These are phyloP conservation scores for Serripes groenlandicus DNA, from an alignment of 2,888 invertebrate genomes.

Conservation along the genomic window DNA sequence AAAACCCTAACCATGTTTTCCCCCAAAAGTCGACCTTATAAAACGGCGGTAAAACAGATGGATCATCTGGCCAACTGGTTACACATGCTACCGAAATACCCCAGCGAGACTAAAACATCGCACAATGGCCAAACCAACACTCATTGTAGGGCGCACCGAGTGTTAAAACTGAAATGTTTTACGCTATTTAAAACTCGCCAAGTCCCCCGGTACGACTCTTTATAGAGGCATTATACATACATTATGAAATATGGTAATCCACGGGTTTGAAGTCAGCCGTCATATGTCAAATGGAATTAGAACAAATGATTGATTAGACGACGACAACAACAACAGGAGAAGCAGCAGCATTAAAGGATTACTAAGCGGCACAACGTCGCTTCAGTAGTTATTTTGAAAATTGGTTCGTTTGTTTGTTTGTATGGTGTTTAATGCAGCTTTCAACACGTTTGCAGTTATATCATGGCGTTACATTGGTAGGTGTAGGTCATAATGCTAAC, in stretches of 20 bases:
- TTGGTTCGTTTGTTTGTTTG: not conserved
- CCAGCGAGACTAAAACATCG: not conserved
- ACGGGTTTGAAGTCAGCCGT: not conserved
- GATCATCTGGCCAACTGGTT: too few species aligned
- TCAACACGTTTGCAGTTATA: not conserved
- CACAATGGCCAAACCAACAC: not conserved
- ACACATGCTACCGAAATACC: not conserved
- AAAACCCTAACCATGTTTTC: too few species aligned
- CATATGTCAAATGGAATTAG: not conserved
- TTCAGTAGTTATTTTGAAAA: too few species aligned
- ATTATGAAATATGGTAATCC: constrained; percentile 3
- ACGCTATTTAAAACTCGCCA: constrained; percentile 15
- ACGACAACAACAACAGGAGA: too few species aligned
- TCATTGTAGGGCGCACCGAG: not conserved
- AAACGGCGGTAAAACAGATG: too few species aligned
- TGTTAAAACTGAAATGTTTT: constrained; percentile 1
- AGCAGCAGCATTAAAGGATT: too few species aligned
- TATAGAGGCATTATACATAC: not conserved
- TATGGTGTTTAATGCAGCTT: not conserved
- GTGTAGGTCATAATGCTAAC: too few species aligned
- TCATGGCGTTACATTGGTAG: too few species aligned
- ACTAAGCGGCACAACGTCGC: too few species aligned
- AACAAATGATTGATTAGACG: too few species aligned
- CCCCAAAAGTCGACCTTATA: too few species aligned
- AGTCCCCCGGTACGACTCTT: not conserved